Evolutionary conservation across 1,140 invertebrate species (phyloP).

Genomic region (Drosophila navojoa): DNA sequence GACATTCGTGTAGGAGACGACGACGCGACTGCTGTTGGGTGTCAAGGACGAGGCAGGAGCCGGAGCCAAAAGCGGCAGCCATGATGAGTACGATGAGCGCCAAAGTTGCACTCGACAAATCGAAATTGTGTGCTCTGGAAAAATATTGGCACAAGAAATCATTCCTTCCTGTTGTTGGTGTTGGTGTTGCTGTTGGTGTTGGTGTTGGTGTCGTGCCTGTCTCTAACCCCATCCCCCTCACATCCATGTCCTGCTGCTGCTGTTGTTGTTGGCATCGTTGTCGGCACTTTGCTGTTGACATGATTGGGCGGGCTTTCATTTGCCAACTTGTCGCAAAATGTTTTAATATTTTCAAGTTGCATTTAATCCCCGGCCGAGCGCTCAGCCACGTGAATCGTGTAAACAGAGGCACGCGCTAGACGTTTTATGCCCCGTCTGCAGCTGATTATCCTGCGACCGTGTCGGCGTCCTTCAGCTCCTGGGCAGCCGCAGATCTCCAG

Average conservation of each 20-base stretch:
- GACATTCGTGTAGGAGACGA: slow-evolving; percentile 78
- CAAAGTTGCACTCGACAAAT: slow-evolving; percentile 84
- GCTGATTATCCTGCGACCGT: slow-evolving; percentile 52
- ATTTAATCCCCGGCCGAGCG: slow-evolving; percentile 69
- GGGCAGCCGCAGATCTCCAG: neutral
- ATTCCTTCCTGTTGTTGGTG: slow-evolving; percentile 81
- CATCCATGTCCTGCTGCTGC: slow-evolving; percentile 12
- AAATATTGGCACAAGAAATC: slow-evolving; percentile 84
- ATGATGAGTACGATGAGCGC: slow-evolving; percentile 82
- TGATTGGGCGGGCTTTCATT: slow-evolving; percentile 79
- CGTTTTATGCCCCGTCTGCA: slow-evolving; percentile 30
- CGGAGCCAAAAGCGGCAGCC: slow-evolving; percentile 68
- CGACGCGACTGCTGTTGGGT: slow-evolving; percentile 51
- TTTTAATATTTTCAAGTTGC: slow-evolving; percentile 83
- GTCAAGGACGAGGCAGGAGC: slow-evolving; percentile 75
- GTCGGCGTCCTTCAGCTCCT: slow-evolving; percentile 5
- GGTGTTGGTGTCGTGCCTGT: slow-evolving; percentile 66
- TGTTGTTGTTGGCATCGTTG: slow-evolving; percentile 34
- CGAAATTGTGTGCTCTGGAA: slow-evolving; percentile 84
- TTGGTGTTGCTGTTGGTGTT: slow-evolving; percentile 72
- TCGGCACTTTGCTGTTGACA: slow-evolving; percentile 73
- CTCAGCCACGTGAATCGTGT: slow-evolving; percentile 73
- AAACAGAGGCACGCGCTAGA: slow-evolving; percentile 73
- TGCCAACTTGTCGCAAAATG: slow-evolving; percentile 82
- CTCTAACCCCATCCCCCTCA: neutral